Conservation (phyloP, 1,140 invertebrate genomes). For the Zeugodacus cucurbitae region DNA sequence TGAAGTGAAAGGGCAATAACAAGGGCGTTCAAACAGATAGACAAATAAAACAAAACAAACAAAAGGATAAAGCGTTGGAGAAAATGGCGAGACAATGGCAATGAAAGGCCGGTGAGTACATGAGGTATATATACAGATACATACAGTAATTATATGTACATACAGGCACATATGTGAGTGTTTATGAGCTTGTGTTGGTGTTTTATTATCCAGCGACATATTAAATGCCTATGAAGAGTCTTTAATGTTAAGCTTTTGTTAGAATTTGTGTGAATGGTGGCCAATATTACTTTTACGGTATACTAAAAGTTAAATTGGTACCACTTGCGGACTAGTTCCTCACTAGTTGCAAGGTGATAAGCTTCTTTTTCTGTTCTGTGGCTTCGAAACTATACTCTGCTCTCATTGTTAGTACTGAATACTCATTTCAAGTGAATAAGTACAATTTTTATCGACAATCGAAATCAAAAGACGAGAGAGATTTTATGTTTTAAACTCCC, state of each 20-base stretch:
- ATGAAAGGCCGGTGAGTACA: neutral
- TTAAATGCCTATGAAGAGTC: neutral
- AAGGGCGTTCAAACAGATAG: no score
- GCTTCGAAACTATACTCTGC: no score
- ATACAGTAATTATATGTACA: neutral
- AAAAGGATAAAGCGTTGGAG: neutral
- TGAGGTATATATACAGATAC: neutral
- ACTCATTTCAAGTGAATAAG: no score
- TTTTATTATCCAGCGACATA: neutral
- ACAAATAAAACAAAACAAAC: neutral
- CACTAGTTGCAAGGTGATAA: neutral
- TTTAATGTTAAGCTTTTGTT: neutral
- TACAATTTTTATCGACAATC: no score
- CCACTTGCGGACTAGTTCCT: neutral
- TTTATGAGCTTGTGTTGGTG: neutral
- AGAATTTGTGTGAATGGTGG: neutral
- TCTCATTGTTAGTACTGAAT: no score
- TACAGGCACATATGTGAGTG: neutral
- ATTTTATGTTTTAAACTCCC: no score
- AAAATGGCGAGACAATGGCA: neutral
- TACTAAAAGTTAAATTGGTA: neutral
- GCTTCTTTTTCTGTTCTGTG: no score
- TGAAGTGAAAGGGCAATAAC: neutral
- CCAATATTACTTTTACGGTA: no score
- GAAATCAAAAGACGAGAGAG: no score